Conservation (phyloP, 2,888 invertebrate species). For the Orthonevra nobilis region DNA sequence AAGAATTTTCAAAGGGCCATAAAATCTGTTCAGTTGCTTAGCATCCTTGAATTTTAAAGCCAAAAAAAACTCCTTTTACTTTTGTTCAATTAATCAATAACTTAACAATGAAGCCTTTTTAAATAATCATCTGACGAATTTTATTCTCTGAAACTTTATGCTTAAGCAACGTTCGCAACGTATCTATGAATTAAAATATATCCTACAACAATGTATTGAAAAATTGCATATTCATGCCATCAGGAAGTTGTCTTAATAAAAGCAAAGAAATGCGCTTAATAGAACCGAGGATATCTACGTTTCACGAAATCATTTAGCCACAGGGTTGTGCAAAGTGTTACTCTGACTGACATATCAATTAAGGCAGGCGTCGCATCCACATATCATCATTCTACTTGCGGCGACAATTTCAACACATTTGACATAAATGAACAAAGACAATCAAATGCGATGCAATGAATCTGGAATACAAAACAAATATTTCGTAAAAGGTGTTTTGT, state of each 20-base stretch:
- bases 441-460: background rate
- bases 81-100: too few species aligned
- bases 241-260: slow-evolving; percentile 59
- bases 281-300: slow-evolving; percentile 46
- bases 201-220: background rate
- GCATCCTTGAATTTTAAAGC: too few species aligned
- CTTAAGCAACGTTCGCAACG: too few species aligned
- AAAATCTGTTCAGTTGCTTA: too few species aligned
- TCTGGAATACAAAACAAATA: slow-evolving; percentile 38
- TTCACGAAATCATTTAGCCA: slow-evolving; percentile 33
- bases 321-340: slow-evolving; percentile 31
- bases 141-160: too few species aligned
- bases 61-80: too few species aligned
- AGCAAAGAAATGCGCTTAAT: slow-evolving; percentile 34
- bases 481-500: too few species aligned
- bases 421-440: slow-evolving; percentile 29
- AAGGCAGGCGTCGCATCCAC: slow-evolving; percentile 30
- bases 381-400: slow-evolving; percentile 20
- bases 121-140: too few species aligned
- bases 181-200: too few species aligned
- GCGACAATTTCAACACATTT: slow-evolving; percentile 38
- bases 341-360: slow-evolving; percentile 63
- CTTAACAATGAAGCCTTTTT: too few species aligned
- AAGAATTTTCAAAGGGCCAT: too few species aligned
- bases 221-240: slow-evolving; percentile 49